A percentile compares a stretch with the other conserved stretches of the same genome.
Conservation (phyloP, 2,888 invertebrate species). For the Drosophila heteroneura region DNA sequence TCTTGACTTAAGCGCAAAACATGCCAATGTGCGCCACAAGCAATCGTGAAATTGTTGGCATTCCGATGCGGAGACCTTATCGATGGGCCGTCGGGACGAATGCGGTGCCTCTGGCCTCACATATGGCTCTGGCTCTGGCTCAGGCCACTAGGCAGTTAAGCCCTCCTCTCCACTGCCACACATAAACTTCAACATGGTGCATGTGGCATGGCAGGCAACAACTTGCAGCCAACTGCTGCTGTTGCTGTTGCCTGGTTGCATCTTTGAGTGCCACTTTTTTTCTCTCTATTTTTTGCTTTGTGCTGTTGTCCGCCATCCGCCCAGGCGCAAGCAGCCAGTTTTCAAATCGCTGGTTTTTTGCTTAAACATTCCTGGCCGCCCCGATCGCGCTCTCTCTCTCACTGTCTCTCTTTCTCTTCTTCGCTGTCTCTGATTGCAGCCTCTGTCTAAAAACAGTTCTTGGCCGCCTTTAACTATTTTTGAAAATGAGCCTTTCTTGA, state of each 20-base stretch:
- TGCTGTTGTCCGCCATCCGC: conserved; percentile 62
- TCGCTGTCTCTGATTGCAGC: conserved; percentile 19
- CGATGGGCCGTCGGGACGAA: conserved; percentile 51
- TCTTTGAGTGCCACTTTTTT: conserved; percentile 76
- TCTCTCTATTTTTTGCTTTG: conserved; percentile 11
- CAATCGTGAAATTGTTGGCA: conserved; percentile 81
- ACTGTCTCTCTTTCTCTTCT: conserved; percentile 7
- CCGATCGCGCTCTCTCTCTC: conserved; percentile 17
- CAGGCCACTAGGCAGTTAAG: conserved; percentile 46
- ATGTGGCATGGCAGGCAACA: conserved; percentile 28
- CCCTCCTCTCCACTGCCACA: conserved; percentile 25
- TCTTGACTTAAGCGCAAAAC: conserved; percentile 75
- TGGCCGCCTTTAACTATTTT: conserved; percentile 71
- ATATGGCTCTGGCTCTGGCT: conserved; percentile 26
- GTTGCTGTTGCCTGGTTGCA: conserved; percentile 41
- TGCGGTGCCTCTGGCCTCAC: conserved; percentile 40
- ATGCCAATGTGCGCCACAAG: conserved; percentile 80
- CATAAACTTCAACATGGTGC: conserved; percentile 39
- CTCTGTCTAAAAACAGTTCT: conserved; percentile 56
- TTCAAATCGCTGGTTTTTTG: conserved; percentile 64
- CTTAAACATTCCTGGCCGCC: conserved; percentile 64
- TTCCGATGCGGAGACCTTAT: conserved; percentile 73
- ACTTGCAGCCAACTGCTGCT: conserved; percentile 41
- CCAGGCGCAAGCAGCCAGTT: conserved; percentile 57
- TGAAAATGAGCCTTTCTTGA: conserved; percentile 50